A percentile compares a stretch with the other conserved stretches of the same genome.
Evolutionary conservation across 2,113 vertebrate genomes (phyloP).

Genomic region (Brachyhypopomus gauderio): DNA sequence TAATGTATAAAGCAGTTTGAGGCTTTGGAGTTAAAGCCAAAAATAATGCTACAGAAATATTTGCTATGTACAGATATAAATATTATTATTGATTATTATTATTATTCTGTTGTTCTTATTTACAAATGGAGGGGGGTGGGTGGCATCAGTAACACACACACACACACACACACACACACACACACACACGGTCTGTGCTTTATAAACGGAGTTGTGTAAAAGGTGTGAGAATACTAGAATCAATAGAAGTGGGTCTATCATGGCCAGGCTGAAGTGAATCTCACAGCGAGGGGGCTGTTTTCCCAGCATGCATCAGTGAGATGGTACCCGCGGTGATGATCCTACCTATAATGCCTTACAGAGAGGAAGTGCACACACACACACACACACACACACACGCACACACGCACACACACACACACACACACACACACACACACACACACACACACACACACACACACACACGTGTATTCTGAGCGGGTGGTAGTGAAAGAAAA

Average conservation of each 20-base stretch:
- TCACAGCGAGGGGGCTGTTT: slow-evolving; percentile 22
- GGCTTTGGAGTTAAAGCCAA: no score
- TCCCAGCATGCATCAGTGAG: slow-evolving; percentile 26
- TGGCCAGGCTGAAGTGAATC: slow-evolving; percentile 20
- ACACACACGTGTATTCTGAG: no score
- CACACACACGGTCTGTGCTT: not conserved
- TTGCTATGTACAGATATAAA: no score
- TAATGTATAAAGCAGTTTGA: no score
- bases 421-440: not conserved
- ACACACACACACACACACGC: slow-evolving; percentile 11
- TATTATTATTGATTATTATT: no score
- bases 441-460: not conserved
- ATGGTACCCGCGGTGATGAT: not conserved
- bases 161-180: no score
- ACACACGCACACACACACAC: not conserved
- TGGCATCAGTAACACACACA: no score
- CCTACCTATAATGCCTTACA: slow-evolving; percentile 11
- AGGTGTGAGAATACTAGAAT: not conserved
- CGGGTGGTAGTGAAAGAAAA: no score
- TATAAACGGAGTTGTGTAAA: not conserved
- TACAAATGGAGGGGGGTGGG: no score
- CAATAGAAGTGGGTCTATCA: not conserved
- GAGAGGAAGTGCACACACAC: not conserved
- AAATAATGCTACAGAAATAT: no score
- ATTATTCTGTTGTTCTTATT: no score